Evolutionary conservation across 2,113 vertebrate species (phyloP).

Genomic region (Sitta europaea): DNA sequence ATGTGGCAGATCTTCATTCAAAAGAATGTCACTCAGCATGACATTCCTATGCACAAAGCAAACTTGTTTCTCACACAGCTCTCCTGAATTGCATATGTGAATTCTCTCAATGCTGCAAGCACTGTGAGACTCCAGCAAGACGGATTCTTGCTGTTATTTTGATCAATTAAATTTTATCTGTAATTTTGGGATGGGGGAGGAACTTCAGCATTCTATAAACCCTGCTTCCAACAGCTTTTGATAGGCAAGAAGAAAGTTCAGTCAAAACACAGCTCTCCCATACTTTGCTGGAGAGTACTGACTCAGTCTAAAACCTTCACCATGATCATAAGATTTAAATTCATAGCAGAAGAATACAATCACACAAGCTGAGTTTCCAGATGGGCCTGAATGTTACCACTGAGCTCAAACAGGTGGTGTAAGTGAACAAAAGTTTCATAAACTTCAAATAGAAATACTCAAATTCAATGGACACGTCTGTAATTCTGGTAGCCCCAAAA

Average conservation of each 20-base stretch:
- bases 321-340: neutral
- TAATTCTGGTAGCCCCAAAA: neutral
- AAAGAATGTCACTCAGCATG: neutral
- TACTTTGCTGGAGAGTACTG: neutral
- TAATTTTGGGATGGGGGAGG: neutral
- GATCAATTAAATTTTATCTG: neutral
- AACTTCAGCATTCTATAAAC: neutral
- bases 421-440: neutral
- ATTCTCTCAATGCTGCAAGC: neutral
- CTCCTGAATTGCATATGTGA: neutral
- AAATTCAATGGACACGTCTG: neutral
- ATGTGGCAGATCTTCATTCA: neutral
- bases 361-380: neutral
- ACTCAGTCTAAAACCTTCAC: neutral
- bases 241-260: neutral
- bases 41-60: neutral
- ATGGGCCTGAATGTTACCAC: neutral
- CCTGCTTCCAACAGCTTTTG: neutral
- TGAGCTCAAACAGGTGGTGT: rapidly evolving
- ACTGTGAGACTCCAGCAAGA: neutral
- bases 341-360: neutral
- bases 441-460: neutral
- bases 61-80: neutral
- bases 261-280: neutral
- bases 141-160: neutral